Percentiles rank a stretch among this genome's conserved stretches.
Evolutionary conservation across 2,888 invertebrate species (phyloP).

Genomic region (Eucera pruinosa): DNA sequence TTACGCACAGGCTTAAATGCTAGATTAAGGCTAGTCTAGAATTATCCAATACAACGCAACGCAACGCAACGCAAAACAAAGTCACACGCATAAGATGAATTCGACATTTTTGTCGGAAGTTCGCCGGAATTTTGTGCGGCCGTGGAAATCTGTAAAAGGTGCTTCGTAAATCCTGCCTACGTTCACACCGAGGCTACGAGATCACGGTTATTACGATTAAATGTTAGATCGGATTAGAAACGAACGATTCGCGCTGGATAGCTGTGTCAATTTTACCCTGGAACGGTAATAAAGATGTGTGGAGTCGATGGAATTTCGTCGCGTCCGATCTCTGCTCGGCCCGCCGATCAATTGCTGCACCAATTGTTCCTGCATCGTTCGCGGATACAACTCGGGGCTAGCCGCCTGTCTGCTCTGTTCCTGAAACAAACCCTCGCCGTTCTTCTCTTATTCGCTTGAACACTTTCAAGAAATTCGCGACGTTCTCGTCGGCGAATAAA

Average conservation of each 20-base stretch:
- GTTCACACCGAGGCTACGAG: constrained; percentile 81
- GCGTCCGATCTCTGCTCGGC: constrained; percentile 70
- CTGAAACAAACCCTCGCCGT: constrained; percentile 78
- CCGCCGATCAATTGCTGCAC: constrained; percentile 64
- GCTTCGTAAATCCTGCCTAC: constrained; percentile 58
- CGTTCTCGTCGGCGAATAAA: too few species aligned
- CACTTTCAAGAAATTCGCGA: too few species aligned
- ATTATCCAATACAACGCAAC: too few species aligned
- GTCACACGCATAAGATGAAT: too few species aligned
- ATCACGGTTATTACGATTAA: constrained; percentile 26
- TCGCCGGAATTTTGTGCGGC: constrained; percentile 2
- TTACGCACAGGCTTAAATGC: not conserved
- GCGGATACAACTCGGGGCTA: constrained; percentile 79
- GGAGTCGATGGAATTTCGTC: constrained; percentile 80
- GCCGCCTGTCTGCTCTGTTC: constrained; percentile 75
- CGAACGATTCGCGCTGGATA: constrained; percentile 42
- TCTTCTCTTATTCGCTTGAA: constrained; percentile 25
- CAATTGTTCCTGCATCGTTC: constrained; percentile 69
- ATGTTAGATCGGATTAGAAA: constrained; percentile 41
- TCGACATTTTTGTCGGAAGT: not conserved
- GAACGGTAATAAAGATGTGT: constrained; percentile 81
- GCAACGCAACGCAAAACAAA: too few species aligned
- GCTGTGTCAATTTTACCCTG: constrained; percentile 78
- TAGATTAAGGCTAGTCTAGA: constrained; percentile 1
- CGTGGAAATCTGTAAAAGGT: constrained; percentile 14